Conservation (phyloP, 2,797 vertebrate species). For the Anableps anableps region DNA sequence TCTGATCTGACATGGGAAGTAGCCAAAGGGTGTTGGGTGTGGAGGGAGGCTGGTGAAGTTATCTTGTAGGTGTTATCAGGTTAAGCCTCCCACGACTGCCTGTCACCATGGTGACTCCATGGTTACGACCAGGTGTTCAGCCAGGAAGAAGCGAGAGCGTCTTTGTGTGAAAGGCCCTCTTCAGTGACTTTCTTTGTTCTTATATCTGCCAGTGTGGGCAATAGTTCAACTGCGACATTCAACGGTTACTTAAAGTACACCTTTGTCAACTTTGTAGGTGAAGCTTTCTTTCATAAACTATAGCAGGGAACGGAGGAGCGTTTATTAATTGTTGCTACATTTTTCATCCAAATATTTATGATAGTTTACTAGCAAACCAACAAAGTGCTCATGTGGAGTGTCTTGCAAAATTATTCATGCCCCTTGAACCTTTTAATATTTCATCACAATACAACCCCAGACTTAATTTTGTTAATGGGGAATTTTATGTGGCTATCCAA, state of each 20-base stretch:
- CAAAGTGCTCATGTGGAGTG: background rate
- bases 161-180: conserved; percentile 27
- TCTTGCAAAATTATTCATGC: background rate
- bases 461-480: background rate
- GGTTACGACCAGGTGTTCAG: conserved; percentile 72
- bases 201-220: background rate
- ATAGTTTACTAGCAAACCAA: background rate
- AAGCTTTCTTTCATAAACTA: conserved; percentile 1
- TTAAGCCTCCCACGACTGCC: conserved; percentile 66
- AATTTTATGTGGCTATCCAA: background rate
- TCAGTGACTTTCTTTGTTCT: conserved; percentile 26
- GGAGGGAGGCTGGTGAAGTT: conserved; percentile 15
- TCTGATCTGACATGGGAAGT: conserved; percentile 47
- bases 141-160: conserved; percentile 34
- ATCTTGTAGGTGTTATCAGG: conserved; percentile 71
- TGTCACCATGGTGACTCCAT: conserved; percentile 74
- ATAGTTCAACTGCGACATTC: background rate
- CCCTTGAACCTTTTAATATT: background rate
- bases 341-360: background rate
- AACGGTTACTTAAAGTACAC: background rate
- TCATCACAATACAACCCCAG: background rate
- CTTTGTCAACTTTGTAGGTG: conserved; percentile 1
- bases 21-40: conserved; percentile 4
- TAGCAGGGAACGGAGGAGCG: background rate
- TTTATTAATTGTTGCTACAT: background rate